Conservation (phyloP, 2,888 invertebrate genomes). For the Abrostola tripartita region DNA sequence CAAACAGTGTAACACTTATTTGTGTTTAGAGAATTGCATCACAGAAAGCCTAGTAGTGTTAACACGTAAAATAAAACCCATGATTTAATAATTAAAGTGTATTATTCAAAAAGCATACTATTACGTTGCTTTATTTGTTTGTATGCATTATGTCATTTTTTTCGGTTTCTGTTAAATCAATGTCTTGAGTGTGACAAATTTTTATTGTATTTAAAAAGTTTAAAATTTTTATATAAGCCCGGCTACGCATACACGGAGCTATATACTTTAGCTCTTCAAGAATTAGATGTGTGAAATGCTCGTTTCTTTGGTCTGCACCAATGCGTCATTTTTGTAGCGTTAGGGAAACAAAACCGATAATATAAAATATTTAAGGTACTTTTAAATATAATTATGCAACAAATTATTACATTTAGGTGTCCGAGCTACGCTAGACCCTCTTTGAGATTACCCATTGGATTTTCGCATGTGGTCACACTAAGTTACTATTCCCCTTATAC, state of each 20-base stretch:
- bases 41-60: constrained; percentile 15
- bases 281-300: constrained; percentile 10
- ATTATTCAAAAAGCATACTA: too few species aligned
- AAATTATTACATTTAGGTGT: too few species aligned
- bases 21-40: constrained; percentile 14
- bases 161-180: constrained; percentile 11
- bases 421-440: too few species aligned
- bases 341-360: too few species aligned
- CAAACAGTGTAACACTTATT: constrained; percentile 19
- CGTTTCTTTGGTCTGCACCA: constrained; percentile 18
- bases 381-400: too few species aligned
- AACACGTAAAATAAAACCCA: constrained; percentile 12
- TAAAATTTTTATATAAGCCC: constrained; percentile 18
- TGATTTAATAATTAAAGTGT: constrained; percentile 15
- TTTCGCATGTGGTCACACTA: too few species aligned
- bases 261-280: constrained; percentile 19
- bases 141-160: constrained; percentile 5
- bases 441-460: too few species aligned
- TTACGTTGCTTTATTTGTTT: constrained; percentile 2
- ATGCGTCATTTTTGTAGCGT: too few species aligned
- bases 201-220: constrained; percentile 11
- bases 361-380: too few species aligned
- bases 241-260: constrained; percentile 20
- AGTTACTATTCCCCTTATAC: too few species aligned
- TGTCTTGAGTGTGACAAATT: constrained; percentile 12